Evolutionary conservation across 2,888 invertebrate genomes (phyloP).

Genomic region (Eulithis prunata): DNA sequence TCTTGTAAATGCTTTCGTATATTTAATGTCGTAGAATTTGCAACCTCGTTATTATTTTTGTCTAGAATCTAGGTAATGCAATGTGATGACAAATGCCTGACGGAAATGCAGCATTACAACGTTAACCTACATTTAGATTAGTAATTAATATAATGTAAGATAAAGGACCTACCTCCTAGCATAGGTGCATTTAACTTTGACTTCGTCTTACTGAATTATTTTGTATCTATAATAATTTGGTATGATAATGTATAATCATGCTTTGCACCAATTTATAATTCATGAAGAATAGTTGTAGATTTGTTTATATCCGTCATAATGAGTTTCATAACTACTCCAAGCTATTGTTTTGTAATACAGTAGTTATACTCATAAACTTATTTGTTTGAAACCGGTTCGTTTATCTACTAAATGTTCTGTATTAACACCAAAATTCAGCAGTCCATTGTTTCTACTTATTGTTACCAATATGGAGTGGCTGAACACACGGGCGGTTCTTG

Average conservation of each 20-base stretch:
- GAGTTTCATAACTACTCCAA: not conserved
- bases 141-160: not conserved
- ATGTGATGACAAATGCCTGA: conserved; percentile 20
- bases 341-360: no score
- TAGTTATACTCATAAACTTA: no score
- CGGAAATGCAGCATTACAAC: conserved; percentile 13
- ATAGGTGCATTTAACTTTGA: conserved; percentile 3
- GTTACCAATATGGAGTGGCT: conserved; percentile 52
- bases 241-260: no score
- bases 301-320: conserved; percentile 2
- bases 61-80: conserved; percentile 29
- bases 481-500: conserved; percentile 53
- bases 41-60: conserved; percentile 28
- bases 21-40: conserved; percentile 46
- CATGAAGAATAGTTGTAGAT: not conserved
- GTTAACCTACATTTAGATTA: conserved; percentile 11
- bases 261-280: no score
- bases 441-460: conserved; percentile 61
- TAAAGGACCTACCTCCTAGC: no score
- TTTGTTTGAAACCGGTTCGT: conserved; percentile 2
- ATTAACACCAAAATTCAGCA: conserved; percentile 39
- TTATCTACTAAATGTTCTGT: conserved; percentile 22
- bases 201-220: not conserved
- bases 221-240: not conserved
- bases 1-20: conserved; percentile 48